Percentiles rank a stretch among this genome's conserved stretches.
Conservation (phyloP, 2,888 invertebrate genomes). For the Caenorhabditis sp. region DNA sequence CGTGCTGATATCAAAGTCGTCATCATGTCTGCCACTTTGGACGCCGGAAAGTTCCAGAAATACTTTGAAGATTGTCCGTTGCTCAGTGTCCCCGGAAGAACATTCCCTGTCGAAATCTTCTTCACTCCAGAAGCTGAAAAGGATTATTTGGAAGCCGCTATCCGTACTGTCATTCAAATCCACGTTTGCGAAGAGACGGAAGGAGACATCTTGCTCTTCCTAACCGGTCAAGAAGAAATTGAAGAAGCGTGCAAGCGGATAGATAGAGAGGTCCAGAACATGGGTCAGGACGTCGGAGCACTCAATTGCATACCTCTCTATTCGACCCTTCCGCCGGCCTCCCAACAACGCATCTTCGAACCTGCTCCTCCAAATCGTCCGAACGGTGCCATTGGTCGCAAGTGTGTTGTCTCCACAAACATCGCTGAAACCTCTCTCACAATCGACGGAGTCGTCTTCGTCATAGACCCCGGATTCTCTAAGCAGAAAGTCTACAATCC, state of each 20-base stretch:
- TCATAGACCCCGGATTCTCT: constrained; percentile 99
- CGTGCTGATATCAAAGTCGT: constrained; percentile 94
- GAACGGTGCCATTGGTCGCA: constrained; percentile 88
- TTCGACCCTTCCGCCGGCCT: constrained; percentile 95
- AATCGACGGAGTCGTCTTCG: constrained; percentile 99
- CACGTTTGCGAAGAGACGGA: constrained; percentile 85
- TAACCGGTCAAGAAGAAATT: constrained; percentile 91
- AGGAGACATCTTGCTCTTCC: constrained; percentile 92
- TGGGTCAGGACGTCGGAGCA: constrained; percentile 92
- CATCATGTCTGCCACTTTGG: constrained; percentile 98
- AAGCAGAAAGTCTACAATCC: constrained; percentile 97
- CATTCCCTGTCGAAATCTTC: constrained; percentile 96
- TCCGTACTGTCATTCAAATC: constrained; percentile 95
- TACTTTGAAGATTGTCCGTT: constrained; percentile 98
- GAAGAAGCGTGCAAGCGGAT: constrained; percentile 99
- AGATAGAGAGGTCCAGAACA: constrained; percentile 93
- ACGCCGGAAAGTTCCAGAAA: constrained; percentile 97
- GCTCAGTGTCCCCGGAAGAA: constrained; percentile 97
- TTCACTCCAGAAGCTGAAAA: constrained; percentile 98
- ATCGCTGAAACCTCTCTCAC: constrained; percentile 99
- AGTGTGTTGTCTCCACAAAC: constrained; percentile 93
- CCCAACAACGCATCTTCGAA: constrained; percentile 92
- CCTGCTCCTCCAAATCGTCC: constrained; percentile 92
- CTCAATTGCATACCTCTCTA: constrained; percentile 98
- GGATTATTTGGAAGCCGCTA: constrained; percentile 98